Percentiles rank a stretch among this genome's conserved stretches.
These are phyloP conservation scores for Ceriagrion tenellum DNA, from an alignment of 2,888 invertebrate genomes.

Conservation along the genomic window DNA sequence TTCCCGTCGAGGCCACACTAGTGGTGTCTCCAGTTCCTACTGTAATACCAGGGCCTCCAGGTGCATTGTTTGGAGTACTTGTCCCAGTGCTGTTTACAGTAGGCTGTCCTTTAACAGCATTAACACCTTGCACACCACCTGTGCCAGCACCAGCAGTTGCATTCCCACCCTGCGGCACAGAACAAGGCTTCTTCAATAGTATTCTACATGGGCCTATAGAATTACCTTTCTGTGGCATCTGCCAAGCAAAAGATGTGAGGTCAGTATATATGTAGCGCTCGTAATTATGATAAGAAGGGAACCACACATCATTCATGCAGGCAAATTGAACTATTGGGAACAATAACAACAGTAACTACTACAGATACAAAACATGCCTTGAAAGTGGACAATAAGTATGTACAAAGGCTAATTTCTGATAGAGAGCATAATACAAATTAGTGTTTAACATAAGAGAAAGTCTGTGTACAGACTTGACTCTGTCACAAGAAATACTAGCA, in stretches of 20 bases:
- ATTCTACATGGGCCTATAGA: background rate
- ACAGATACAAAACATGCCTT: no score
- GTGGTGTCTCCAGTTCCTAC: slow-evolving; percentile 6
- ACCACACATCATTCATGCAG: background rate
- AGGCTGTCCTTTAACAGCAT: slow-evolving; percentile 11
- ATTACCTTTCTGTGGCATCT: background rate
- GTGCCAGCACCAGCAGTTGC: slow-evolving; percentile 46
- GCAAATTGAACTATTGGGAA: background rate
- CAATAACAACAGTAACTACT: no score
- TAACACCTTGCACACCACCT: slow-evolving; percentile 11
- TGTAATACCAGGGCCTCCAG: background rate
- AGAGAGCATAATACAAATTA: no score
- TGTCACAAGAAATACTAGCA: no score
- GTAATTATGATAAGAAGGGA: background rate
- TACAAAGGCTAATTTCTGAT: no score
- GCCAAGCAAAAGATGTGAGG: background rate
- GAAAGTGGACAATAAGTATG: no score
- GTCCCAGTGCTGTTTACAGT: slow-evolving; percentile 35
- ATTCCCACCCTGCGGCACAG: slow-evolving; percentile 42
- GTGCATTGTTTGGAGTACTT: background rate
- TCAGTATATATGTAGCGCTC: background rate
- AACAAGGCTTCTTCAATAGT: background rate
- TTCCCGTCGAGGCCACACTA: slow-evolving; percentile 28
- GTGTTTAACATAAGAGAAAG: no score
- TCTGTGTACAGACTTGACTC: no score